These are phyloP conservation scores for Puffinus mauretanicus DNA, from an alignment of 2,113 vertebrate species.

Conservation along the genomic window DNA sequence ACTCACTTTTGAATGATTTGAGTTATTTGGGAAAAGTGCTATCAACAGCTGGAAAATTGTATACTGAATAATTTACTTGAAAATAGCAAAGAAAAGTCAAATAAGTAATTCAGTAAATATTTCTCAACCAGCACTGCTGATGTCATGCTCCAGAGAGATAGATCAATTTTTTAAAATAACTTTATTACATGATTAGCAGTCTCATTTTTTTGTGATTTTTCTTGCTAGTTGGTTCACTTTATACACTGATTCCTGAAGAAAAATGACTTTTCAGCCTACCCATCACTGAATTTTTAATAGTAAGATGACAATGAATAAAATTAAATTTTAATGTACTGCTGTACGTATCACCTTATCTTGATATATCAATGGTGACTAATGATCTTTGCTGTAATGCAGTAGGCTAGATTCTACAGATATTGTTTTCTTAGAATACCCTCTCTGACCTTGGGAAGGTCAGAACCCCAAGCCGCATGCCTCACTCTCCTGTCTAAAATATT, in stretches of 20 bases:
- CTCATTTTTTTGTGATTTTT: slow-evolving; percentile 20
- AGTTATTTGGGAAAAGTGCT: not conserved
- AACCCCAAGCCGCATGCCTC: not conserved
- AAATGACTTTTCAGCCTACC: slow-evolving; percentile 16
- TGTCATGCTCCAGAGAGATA: not conserved
- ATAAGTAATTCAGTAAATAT: slow-evolving; percentile 55
- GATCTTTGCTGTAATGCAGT: not conserved
- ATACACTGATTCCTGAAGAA: not conserved
- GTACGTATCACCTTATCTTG: not conserved
- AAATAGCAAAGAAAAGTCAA: not conserved
- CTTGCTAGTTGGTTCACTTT: slow-evolving; percentile 23
- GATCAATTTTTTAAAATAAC: slow-evolving; percentile 37
- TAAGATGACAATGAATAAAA: slow-evolving; percentile 50
- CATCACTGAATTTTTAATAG: slow-evolving; percentile 45
- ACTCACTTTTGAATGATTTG: not conserved
- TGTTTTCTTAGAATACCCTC: not conserved
- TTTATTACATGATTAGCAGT: slow-evolving; percentile 29
- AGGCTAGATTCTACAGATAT: not conserved
- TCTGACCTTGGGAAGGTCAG: not conserved
- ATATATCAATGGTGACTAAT: not conserved
- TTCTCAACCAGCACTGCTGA: not conserved
- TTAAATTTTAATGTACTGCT: slow-evolving; percentile 13
- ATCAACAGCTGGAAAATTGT: not conserved
- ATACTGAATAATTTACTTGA: slow-evolving; percentile 37
- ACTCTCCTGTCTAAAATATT: not conserved